Percentiles rank a stretch among this genome's conserved stretches.
Evolutionary conservation across 2,797 vertebrate species (phyloP).

Genomic region (Spinus olivaceus): DNA sequence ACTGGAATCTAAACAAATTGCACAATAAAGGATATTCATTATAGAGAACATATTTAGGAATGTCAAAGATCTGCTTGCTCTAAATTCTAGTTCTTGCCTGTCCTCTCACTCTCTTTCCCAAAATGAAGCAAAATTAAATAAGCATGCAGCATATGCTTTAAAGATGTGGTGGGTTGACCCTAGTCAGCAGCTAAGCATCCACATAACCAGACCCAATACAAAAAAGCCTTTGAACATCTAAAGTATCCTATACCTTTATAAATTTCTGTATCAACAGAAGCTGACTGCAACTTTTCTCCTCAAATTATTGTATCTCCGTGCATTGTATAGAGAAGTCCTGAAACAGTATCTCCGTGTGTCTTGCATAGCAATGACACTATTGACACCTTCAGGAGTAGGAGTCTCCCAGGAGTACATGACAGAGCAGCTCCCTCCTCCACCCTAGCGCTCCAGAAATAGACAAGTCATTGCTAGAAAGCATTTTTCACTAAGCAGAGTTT

Average conservation of each 20-base stretch:
- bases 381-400: conserved; percentile 57
- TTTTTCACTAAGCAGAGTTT: conserved; percentile 41
- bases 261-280: neutral
- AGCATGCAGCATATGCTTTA: accelerated
- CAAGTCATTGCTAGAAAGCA: conserved; percentile 57
- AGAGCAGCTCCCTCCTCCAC: conserved; percentile 61
- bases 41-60: neutral
- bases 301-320: neutral
- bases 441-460: conserved; percentile 56
- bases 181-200: neutral
- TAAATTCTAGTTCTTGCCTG: neutral
- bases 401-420: conserved; percentile 56
- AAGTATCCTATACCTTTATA: neutral
- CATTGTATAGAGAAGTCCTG: neutral
- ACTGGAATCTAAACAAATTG: neutral
- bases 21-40: neutral
- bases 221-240: neutral
- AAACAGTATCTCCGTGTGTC: neutral
- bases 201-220: neutral
- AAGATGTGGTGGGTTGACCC: neutral
- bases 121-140: neutral
- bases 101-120: neutral
- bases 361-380: conserved; percentile 31
- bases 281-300: neutral
- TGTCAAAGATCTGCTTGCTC: neutral